Evolutionary conservation across 2,113 vertebrate species (phyloP).

Genomic region (Anolis sagrei): DNA sequence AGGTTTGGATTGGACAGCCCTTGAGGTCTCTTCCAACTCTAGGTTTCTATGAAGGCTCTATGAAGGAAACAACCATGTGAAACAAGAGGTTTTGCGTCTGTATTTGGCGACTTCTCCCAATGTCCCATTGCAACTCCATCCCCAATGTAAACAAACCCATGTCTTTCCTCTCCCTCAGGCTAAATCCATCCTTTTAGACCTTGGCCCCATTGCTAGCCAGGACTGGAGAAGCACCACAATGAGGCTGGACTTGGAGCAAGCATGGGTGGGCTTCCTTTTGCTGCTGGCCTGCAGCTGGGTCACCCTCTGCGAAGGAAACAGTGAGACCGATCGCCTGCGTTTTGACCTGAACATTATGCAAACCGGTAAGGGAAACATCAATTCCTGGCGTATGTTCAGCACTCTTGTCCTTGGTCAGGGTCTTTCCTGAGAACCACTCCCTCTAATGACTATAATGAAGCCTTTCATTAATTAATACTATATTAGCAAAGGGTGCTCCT

Average conservation of each 20-base stretch:
- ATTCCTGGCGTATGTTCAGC: neutral
- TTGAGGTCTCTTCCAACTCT: too few species aligned
- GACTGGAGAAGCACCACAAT: neutral
- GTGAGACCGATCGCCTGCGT: neutral
- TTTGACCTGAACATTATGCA: slow-evolving; percentile 31
- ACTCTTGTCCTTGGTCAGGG: neutral
- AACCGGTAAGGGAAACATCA: neutral
- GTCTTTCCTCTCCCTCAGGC: neutral
- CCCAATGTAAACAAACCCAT: too few species aligned
- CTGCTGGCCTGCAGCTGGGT: slow-evolving; percentile 17
- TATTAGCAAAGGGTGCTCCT: too few species aligned
- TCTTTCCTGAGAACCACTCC: too few species aligned
- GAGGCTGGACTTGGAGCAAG: neutral
- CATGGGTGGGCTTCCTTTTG: slow-evolving; percentile 35
- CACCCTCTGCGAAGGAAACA: fast-evolving
- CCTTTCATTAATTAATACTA: neutral
- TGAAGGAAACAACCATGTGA: too few species aligned
- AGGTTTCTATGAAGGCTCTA: too few species aligned
- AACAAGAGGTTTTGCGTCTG: too few species aligned
- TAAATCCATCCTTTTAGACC: fast-evolving
- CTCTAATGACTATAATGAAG: neutral
- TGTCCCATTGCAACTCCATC: too few species aligned
- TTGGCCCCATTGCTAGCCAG: fast-evolving
- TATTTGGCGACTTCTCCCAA: too few species aligned
- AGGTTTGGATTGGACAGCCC: too few species aligned